These are phyloP conservation scores for Mallateleia sp. DNA, from an alignment of 2,888 invertebrate species.

Conservation along the genomic window DNA sequence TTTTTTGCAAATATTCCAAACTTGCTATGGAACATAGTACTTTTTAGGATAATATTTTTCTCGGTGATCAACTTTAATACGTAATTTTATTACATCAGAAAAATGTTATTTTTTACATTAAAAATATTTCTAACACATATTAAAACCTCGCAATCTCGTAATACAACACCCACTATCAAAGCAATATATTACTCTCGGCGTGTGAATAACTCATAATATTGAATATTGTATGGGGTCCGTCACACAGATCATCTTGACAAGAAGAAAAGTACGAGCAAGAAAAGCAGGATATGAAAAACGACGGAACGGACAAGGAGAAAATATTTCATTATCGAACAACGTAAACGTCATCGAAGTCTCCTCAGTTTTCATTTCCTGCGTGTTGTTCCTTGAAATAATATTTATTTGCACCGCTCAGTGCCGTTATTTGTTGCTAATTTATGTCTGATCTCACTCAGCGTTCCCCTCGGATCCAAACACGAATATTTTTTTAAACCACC, in stretches of 20 bases:
- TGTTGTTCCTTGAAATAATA: slow-evolving; percentile 82
- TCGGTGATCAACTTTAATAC: too few species aligned
- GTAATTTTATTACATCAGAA: too few species aligned
- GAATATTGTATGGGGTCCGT: slow-evolving; percentile 56
- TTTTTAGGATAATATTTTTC: too few species aligned
- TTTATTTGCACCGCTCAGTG: slow-evolving; percentile 81
- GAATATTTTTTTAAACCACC: slow-evolving; percentile 19
- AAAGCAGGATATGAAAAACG: slow-evolving; percentile 49
- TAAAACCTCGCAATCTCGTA: background rate
- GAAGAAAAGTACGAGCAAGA: slow-evolving; percentile 20
- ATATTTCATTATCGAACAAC: slow-evolving; percentile 85
- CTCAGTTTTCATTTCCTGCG: slow-evolving; percentile 66
- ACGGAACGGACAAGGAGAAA: slow-evolving; percentile 81
- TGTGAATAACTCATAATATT: slow-evolving; percentile 50
- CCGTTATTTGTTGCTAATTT: slow-evolving; percentile 82
- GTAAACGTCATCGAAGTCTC: slow-evolving; percentile 58
- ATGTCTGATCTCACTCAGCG: slow-evolving; percentile 79
- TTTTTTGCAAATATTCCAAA: too few species aligned
- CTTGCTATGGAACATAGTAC: too few species aligned
- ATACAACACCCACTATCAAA: slow-evolving; percentile 21
- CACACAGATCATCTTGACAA: slow-evolving; percentile 38
- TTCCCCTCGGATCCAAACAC: background rate
- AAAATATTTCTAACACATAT: too few species aligned
- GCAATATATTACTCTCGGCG: slow-evolving; percentile 25
- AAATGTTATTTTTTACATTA: too few species aligned